Evolutionary conservation across 2,113 vertebrate genomes (phyloP).

Genomic region (Etia nguti): DNA sequence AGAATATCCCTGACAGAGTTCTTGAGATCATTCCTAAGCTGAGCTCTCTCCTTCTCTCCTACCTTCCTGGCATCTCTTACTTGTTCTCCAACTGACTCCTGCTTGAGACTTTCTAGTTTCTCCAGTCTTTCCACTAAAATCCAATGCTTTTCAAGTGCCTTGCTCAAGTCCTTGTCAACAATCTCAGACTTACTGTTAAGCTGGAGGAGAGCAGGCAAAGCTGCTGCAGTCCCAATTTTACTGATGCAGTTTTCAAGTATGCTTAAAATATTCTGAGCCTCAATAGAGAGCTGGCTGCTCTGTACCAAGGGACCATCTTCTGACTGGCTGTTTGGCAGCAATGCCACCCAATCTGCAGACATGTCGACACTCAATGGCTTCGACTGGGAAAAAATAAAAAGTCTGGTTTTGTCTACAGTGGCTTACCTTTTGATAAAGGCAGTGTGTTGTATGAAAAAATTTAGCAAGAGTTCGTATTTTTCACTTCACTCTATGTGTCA

Average conservation of each 20-base stretch:
- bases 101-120: neutral
- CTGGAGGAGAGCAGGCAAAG: slow-evolving; percentile 40
- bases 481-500: neutral
- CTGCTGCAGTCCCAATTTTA: slow-evolving; percentile 61
- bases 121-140: slow-evolving; percentile 38
- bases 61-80: neutral
- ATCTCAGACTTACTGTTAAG: neutral
- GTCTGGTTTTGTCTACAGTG: neutral
- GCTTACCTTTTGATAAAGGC: neutral
- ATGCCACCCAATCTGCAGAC: neutral
- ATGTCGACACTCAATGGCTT: slow-evolving; percentile 1
- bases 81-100: neutral
- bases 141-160: slow-evolving; percentile 53
- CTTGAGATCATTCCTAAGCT: slow-evolving; percentile 36
- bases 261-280: slow-evolving; percentile 66
- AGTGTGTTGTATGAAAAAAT: neutral
- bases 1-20: slow-evolving; percentile 72
- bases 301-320: slow-evolving; percentile 2
- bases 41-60: neutral
- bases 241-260: slow-evolving; percentile 74
- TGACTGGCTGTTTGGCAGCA: neutral
- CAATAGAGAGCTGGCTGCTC: slow-evolving; percentile 60
- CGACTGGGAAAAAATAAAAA: neutral
- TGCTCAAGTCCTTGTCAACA: slow-evolving; percentile 34
- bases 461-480: neutral